Evolutionary conservation across 2,113 vertebrate genomes (phyloP), one percentile per base, ranked within the genome.

Genomic region (Scomber japonicus): DNA sequence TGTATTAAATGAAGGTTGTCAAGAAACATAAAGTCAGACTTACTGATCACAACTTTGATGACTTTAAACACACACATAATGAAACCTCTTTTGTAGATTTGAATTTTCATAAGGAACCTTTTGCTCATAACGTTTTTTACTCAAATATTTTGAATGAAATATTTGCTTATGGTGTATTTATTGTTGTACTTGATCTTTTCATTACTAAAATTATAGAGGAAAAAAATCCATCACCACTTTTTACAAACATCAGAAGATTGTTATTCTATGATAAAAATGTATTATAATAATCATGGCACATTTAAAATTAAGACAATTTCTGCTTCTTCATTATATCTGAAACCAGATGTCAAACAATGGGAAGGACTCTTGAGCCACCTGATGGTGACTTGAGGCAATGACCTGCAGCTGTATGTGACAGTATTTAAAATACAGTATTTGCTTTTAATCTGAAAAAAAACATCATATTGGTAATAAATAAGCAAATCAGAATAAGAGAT

Each of bases 341-440:
- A 57, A 50, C n/a, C 21, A 9, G 9, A 72, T 51, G 45, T 35
- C 14, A 3, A 13, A 45, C 14, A 15, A 16, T 64, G 49, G 45
- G 15, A 63, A 21, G 56, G 46, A 24, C 63, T 84, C 60, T 71
- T 40, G 74, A 21, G 83, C 68, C 89, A 71, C 55, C 90, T 90
- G 16, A 62, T 88, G 90, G 83, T 67, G 0, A 62, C 14, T 16
- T 48, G 15, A 54, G 3, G 49, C 19, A 14, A 69, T 5, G 4
- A 44, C 68, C 13, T 24, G 19, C 13, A 24, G 24, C 19, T 0
- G 17, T 55, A 11, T 46, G 17, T 53, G 14, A 70, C 16, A 35
- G 14, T 15, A 8, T 12, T 5, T n/a, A 3, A 2, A 0, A 8
- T 3, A 30, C 2, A 4, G 10, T n/a, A n/a, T 51, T n/a, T 10